phyloP scores from a whole-genome alignment of 2,797 vertebrate genomes.

The Melanotaenia pygmaea region DNA sequence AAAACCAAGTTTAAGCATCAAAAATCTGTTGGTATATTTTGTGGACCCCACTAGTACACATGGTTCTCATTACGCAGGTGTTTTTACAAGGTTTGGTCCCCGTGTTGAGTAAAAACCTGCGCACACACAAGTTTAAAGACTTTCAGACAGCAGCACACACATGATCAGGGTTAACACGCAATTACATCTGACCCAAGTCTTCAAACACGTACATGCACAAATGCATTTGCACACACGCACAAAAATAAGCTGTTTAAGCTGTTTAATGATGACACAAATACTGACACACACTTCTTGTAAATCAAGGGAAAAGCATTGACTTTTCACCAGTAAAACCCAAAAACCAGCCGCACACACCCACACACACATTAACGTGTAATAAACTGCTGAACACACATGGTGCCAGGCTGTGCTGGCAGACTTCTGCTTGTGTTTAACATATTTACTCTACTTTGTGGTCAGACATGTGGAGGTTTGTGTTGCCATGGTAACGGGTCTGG shows the following conservation, averaged over 20 bases:
- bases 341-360: too few species aligned
- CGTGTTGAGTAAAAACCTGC: background rate
- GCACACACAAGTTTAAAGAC: background rate
- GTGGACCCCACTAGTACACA: too few species aligned
- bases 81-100: too few species aligned
- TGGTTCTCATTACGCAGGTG: too few species aligned
- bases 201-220: background rate
- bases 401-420: background rate
- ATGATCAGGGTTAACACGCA: too few species aligned
- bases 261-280: background rate
- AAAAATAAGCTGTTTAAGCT: too few species aligned
- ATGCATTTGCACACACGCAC: background rate
- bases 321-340: too few species aligned
- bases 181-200: too few species aligned
- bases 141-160: too few species aligned
- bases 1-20: too few species aligned
- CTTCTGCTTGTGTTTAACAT: conserved; percentile 25
- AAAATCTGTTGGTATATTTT: too few species aligned
- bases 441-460: conserved; percentile 9
- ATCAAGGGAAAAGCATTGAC: background rate
- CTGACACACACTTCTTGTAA: background rate
- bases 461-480: conserved; percentile 14
- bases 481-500: background rate
- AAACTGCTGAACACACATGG: background rate
- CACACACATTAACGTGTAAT: background rate